Evolutionary conservation across 1,140 invertebrate genomes (phyloP), one percentile per base, ranked within the genome.

Genomic region (Sycophaga agraensis): DNA sequence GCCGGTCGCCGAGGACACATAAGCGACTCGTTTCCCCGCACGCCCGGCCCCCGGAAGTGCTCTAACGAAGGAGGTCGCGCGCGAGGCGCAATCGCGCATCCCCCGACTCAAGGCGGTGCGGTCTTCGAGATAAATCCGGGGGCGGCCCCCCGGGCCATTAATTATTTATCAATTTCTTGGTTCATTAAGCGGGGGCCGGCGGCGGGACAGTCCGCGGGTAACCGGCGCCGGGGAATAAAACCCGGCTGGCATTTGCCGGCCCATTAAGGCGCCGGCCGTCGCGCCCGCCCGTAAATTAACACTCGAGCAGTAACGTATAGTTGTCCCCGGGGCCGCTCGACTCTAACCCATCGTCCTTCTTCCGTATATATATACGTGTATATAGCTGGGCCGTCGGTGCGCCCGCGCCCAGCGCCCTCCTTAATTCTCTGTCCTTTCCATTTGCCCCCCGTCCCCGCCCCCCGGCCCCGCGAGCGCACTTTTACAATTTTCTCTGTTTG

Each of bases 301-400:
- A 56, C 54, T 56, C 40, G 54, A 45, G 54, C 40, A 57, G 42
- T 46, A 57, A 55, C 24, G 42, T 45, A 57, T 46, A 57, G 40
- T 46, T 57, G 24, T 24, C 43, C 46, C 42, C 42, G 42, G 16
- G 28, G 24, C 40, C n/a, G 42, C 21, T 14, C 51, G 12, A 12
- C 7, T 54, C 31, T 54, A 57, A 57, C 34, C 54, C 42, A 57
- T 46, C 42, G 5, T 11, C 26, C 40, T 28, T 16, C 21, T 45
- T 34, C 26, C 14, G n/a, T n/a, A n/a, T n/a, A n/a, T n/a, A n/a
- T n/a, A n/a, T n/a, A n/a, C n/a, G n/a, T n/a, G n/a, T n/a, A n/a
- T n/a, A n/a, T n/a, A n/a, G n/a, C n/a, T n/a, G n/a, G n/a, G n/a
- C n/a, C n/a, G n/a, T n/a, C n/a, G n/a, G n/a, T n/a, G n/a, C n/a